These are phyloP conservation scores for Dasypolia templi DNA, from an alignment of 2,888 invertebrate genomes.

Conservation along the genomic window DNA sequence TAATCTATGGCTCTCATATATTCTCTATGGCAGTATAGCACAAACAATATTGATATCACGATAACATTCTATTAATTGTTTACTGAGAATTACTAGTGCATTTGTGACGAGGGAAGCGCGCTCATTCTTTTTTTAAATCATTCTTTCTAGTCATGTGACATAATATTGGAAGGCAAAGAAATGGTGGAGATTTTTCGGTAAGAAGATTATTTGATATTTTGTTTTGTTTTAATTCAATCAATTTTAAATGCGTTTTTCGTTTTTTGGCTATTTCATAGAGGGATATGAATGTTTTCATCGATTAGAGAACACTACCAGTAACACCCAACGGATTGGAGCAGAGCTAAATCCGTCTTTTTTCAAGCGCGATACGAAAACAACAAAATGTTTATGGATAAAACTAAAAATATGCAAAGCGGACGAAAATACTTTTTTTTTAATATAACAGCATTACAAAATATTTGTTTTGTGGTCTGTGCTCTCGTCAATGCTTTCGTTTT, in stretches of 20 bases:
- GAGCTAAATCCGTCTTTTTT: no score
- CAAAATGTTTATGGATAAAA: not conserved
- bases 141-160: conserved; percentile 18
- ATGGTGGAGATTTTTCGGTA: not conserved
- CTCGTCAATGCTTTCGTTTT: conserved; percentile 42
- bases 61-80: conserved; percentile 41
- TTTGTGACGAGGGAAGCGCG: not conserved
- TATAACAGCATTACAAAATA: conserved; percentile 33
- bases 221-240: no score
- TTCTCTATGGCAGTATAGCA: conserved; percentile 23
- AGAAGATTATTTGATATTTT: no score
- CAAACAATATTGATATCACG: conserved; percentile 35
- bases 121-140: conserved; percentile 16
- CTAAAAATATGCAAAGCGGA: not conserved
- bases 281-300: not conserved
- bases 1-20: conserved; percentile 51
- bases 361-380: no score
- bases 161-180: not conserved
- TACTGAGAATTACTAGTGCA: conserved; percentile 34
- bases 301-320: not conserved
- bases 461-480: conserved; percentile 38
- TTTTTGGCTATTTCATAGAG: no score
- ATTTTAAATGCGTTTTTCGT: no score
- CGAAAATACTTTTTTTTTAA: no score
- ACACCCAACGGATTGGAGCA: not conserved